Evolutionary conservation across 2,797 vertebrate genomes (phyloP), one percentile per base, ranked within the genome.

Genomic region (Sebastes flavidus): DNA sequence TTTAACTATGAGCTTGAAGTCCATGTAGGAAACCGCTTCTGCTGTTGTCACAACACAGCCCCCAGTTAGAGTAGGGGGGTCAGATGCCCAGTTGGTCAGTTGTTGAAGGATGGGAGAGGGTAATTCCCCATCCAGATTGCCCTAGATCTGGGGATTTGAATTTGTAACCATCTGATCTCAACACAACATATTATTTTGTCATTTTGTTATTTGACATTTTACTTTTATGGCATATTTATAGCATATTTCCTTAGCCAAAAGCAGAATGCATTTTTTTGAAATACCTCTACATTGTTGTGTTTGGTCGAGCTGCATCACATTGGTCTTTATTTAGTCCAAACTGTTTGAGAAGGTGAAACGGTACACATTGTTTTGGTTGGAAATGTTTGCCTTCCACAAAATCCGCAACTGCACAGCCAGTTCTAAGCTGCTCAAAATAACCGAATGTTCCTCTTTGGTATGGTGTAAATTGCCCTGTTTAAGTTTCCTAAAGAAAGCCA

Each of bases 61-160:
- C 4, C 29, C 32, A 54, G 3, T 75, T 65, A 61, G 32, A 84
- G 42, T 65, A 46, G 62, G 55, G 66, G 77, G 69, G 38, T 82
- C 49, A 87, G 74, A 76, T 79, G 46, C n/a, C 69, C 78, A 88
- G 84, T 80, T 77, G 80, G 77, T 82, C 72, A 79, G 38, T 80
- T 78, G 65, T 62, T 56, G 73, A 85, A 25, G 66, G 76, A 74
- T 68, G 25, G 69, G 72, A 25, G 58, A 78, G 61, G 75, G 42
- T 75, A 71, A 82, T 81, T 75, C 78, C 22, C 58, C 14, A 11
- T 3, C 32, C 2, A 2, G 56, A 62, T 60, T 78, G 76, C 55
- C 20, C 30, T 56, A 59, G 42, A 80, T 78, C 46, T 69, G 71
- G 22, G 68, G 65, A 81, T 77, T 80, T 54, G 1, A 63, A 54